Evolutionary conservation across 2,797 vertebrate species (phyloP).

Genomic region (Loriculus beryllinus): DNA sequence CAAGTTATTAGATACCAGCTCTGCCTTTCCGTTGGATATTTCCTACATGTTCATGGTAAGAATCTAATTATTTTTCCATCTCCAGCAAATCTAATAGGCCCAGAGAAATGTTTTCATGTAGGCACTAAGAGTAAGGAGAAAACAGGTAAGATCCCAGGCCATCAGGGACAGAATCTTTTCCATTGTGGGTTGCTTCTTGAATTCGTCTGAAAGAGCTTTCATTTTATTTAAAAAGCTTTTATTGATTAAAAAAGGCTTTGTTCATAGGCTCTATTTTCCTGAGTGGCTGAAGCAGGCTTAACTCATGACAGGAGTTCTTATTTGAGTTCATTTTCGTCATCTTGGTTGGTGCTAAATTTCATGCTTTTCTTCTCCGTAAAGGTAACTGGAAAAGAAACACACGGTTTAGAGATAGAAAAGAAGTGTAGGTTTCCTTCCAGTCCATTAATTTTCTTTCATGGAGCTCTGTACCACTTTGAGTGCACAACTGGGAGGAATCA

Average conservation of each 20-base stretch:
- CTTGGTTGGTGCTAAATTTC: background rate
- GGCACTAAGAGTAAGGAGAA: background rate
- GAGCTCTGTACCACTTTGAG: conserved; percentile 4
- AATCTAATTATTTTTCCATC: background rate
- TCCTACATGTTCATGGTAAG: background rate
- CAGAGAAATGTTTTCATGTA: background rate
- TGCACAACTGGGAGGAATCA: background rate
- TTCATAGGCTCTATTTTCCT: background rate
- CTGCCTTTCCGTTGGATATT: background rate
- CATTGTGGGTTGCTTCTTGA: background rate
- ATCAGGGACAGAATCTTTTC: background rate
- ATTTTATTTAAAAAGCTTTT: background rate
- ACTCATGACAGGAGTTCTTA: background rate
- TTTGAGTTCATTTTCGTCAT: background rate
- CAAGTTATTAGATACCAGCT: background rate
- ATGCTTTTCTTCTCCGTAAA: background rate
- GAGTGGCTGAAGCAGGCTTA: background rate
- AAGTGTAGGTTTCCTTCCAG: background rate
- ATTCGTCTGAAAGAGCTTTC: background rate
- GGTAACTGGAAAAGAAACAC: background rate
- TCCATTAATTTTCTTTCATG: conserved; percentile 5
- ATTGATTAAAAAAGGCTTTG: background rate
- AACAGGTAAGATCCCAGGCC: background rate
- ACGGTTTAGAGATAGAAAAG: background rate
- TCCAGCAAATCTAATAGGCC: background rate